Conservation (phyloP, 1,140 invertebrate genomes). For the Arctopsyche grandis region DNA sequence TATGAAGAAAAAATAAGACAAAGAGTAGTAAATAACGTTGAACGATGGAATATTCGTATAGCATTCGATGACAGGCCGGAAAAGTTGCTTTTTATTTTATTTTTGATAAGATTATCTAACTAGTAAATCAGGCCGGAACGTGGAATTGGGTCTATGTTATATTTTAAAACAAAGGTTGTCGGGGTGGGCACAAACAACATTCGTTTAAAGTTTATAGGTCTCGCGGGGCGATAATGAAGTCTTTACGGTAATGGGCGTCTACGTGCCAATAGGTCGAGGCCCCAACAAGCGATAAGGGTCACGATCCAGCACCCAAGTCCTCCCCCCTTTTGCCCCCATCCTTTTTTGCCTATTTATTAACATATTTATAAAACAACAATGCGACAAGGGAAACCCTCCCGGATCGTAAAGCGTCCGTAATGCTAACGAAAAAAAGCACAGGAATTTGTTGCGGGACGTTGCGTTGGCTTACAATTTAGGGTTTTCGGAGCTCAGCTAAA, state of each 20-base stretch:
- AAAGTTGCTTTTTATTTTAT: background rate
- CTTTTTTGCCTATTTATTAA: constrained; percentile 39
- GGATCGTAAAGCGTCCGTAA: background rate
- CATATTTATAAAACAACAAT: constrained; percentile 38
- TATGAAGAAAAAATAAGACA: too few species aligned
- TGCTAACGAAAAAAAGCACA: too few species aligned
- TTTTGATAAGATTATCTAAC: constrained; percentile 10
- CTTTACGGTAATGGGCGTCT: constrained; percentile 51
- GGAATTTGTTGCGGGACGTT: too few species aligned
- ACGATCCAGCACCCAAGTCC: constrained; percentile 16
- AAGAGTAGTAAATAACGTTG: too few species aligned
- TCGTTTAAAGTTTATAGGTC: constrained; percentile 53
- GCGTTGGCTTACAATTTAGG: too few species aligned
- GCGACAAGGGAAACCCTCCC: background rate
- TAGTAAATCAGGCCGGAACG: background rate
- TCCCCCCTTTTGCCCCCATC: background rate
- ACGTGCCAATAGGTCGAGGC: constrained; percentile 52
- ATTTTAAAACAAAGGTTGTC: constrained; percentile 43
- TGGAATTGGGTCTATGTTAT: constrained; percentile 27
- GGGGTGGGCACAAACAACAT: constrained; percentile 38
- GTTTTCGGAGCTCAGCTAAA: too few species aligned
- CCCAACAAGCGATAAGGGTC: constrained; percentile 43
- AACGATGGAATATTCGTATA: too few species aligned
- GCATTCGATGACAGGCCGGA: too few species aligned
- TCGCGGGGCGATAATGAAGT: constrained; percentile 51